Evolutionary conservation across 1,140 invertebrate species (phyloP).

Genomic region (Zaprionus tsacasi): DNA sequence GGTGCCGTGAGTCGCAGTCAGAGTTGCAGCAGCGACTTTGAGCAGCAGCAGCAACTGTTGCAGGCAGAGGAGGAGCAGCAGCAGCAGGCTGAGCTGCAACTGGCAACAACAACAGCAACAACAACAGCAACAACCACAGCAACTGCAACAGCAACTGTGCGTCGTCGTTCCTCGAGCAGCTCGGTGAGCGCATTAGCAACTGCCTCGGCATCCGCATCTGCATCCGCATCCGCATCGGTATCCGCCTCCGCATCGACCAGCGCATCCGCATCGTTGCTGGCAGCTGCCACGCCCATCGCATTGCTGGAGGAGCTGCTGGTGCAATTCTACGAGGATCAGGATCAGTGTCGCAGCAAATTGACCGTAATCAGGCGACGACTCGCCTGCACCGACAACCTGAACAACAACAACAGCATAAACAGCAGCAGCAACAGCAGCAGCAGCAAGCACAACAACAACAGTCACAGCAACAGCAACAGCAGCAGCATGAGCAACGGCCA

Average conservation of each 20-base stretch:
- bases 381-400: slow-evolving; percentile 47
- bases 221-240: slow-evolving; percentile 46
- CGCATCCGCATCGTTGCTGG: slow-evolving; percentile 50
- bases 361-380: slow-evolving; percentile 45
- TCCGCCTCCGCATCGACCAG: slow-evolving; percentile 54
- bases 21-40: slow-evolving; percentile 46
- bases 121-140: slow-evolving; percentile 15
- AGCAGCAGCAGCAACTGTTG: slow-evolving; percentile 37
- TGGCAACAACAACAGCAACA: slow-evolving; percentile 20
- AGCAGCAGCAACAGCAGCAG: slow-evolving; percentile 33
- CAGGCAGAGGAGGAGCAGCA: slow-evolving; percentile 30
- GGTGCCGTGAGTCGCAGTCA: slow-evolving; percentile 18
- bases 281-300: slow-evolving; percentile 51
- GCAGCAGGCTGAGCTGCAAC: slow-evolving; percentile 28
- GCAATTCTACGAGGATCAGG: slow-evolving; percentile 80
- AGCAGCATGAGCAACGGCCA: slow-evolving; percentile 52
- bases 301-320: slow-evolving; percentile 77
- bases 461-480: slow-evolving; percentile 43
- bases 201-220: slow-evolving; percentile 46
- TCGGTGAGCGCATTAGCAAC: slow-evolving; percentile 37
- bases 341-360: slow-evolving; percentile 55
- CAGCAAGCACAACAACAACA: slow-evolving; percentile 32
- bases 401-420: slow-evolving; percentile 37
- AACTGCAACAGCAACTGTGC: slow-evolving; percentile 45
- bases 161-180: slow-evolving; percentile 48